Base-by-base conservation (phyloP, 2,888 invertebrate species). In the Crocallis elinguaria region DNA sequence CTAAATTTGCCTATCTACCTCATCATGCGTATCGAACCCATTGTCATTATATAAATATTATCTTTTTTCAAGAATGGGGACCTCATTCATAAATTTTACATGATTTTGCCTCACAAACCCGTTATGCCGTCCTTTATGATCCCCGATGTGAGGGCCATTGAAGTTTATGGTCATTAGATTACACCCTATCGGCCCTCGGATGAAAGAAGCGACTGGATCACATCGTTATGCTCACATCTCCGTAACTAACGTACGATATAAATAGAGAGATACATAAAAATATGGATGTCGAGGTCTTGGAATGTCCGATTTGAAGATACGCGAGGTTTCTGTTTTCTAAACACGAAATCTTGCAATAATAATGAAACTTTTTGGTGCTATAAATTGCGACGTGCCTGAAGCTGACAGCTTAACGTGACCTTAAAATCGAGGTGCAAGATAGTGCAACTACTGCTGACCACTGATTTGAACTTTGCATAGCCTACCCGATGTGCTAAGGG, bases 111-210 rank as follows among this genome's bases (percentile, higher is more conserved):
- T 45, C 48, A 25, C 45, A 36, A 42, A 44, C 48, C 56, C 29
- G 27, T 27, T 44, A 48, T 13, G 45, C 13, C 36, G 33, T 44
- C 43, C 49, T 37, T 49, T 52, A 56, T 54, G 53, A 51, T 43
- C 52, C 54, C 29, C 39, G 48, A 49, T 49, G 36, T 52, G 41
- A 43, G 53, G 51, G 42, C 32, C 58, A 55, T 54, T 50, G 51
- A 49, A 54, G 53, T 54, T 57, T 57, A 60, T 52, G 51, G 51
- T 57, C 52, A 57, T 60, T 57, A 45, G 43, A 56, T 62, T 42
- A 19, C 19, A 8, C 27, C 21, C 46, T n/a, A n/a, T 36, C 45
- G 42, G 53, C 50, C 54, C 42, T 52, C 37, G 50, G 42, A 53
- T 53, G 51, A 54, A 57, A 57, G 49, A 48, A 33, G 30, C 38